A percentile compares a stretch with the other conserved stretches of the same genome.
phyloP scores from a whole-genome alignment of 2,113 vertebrate genomes.

The Anolis sagrei region DNA sequence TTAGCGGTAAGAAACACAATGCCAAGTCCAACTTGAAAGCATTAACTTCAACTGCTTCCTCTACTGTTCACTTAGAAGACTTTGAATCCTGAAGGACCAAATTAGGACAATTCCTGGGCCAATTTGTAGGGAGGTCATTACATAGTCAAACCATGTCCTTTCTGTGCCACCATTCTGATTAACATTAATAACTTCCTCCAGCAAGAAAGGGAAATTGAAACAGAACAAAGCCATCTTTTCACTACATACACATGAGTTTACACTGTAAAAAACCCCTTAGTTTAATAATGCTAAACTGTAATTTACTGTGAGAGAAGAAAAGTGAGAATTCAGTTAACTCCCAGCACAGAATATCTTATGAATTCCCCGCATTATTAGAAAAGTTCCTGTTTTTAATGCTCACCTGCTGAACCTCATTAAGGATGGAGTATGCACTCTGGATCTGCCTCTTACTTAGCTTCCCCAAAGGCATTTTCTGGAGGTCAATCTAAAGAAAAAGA shows the following conservation, averaged over 20 bases:
- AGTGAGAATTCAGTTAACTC: background rate
- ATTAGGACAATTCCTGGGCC: background rate
- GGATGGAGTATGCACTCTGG: slow-evolving; percentile 95
- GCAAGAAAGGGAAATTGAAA: background rate
- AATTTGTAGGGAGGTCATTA: background rate
- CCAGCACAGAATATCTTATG: background rate
- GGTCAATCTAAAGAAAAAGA: slow-evolving; percentile 86
- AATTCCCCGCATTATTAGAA: background rate
- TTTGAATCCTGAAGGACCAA: background rate
- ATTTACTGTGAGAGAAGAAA: background rate
- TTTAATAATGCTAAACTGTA: background rate
- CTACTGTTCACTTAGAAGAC: background rate
- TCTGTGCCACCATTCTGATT: background rate
- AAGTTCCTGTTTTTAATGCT: slow-evolving; percentile 46
- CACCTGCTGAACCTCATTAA: slow-evolving; percentile 96
- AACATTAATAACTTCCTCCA: background rate
- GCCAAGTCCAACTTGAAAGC: background rate
- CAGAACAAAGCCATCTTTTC: background rate
- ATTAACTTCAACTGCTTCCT: background rate
- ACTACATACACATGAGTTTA: background rate
- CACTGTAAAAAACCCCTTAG: background rate
- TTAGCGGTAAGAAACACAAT: background rate
- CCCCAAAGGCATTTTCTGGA: slow-evolving; percentile 98
- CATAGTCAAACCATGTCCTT: background rate
- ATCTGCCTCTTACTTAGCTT: slow-evolving; percentile 98